phyloP scores from a whole-genome alignment of 2,888 invertebrate genomes.

The Rhingia campestris region DNA sequence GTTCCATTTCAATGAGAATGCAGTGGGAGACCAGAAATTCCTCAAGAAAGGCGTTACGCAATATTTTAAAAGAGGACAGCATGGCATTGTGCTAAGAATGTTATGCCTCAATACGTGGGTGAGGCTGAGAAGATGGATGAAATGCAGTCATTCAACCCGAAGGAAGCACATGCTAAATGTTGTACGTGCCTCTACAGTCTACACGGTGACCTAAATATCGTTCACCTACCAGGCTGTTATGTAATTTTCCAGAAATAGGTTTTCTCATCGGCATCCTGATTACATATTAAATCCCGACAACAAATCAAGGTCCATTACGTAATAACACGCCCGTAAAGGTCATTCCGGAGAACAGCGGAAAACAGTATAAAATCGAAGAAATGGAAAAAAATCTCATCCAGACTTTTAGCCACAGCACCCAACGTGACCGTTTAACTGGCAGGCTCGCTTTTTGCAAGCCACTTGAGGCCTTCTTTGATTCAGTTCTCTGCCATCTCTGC shows the following conservation, averaged over 20 bases:
- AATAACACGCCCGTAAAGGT: slow-evolving; percentile 58
- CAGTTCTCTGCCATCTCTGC: background rate
- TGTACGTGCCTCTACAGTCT: no score
- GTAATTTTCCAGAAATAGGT: slow-evolving; percentile 55
- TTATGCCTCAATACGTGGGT: no score
- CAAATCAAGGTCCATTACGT: slow-evolving; percentile 69
- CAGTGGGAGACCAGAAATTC: background rate
- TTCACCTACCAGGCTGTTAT: slow-evolving; percentile 33
- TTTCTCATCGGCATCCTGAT: slow-evolving; percentile 54
- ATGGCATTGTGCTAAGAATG: background rate
- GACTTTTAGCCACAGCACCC: slow-evolving; percentile 42
- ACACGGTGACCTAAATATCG: no score
- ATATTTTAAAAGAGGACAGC: background rate
- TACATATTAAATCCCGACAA: slow-evolving; percentile 38
- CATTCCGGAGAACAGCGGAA: slow-evolving; percentile 23
- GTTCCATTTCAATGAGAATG: slow-evolving; percentile 8
- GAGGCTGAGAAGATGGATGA: no score
- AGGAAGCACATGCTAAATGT: no score
- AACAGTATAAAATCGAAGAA: slow-evolving; percentile 1
- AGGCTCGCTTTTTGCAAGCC: slow-evolving; percentile 64
- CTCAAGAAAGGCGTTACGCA: slow-evolving; percentile 3
- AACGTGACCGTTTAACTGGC: slow-evolving; percentile 66
- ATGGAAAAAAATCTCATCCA: slow-evolving; percentile 21
- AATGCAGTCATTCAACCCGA: no score
- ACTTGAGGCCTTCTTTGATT: slow-evolving; percentile 19